Evolutionary conservation across 1,140 invertebrate species (phyloP).

Genomic region (Calephelis virginiensis): DNA sequence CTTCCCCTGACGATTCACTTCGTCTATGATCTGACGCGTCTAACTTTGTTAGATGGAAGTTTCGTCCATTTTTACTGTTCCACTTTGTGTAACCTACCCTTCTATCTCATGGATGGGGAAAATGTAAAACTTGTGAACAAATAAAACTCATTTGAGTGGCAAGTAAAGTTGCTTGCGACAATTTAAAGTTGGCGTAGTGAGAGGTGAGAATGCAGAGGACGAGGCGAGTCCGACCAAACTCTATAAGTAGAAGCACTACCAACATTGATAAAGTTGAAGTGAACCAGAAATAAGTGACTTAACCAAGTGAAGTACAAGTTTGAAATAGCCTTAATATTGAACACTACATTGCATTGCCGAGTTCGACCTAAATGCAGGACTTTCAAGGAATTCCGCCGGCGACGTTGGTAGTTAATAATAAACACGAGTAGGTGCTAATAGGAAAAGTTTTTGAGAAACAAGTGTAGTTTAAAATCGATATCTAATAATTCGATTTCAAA

Average conservation of each 20-base stretch:
- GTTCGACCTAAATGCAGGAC: conserved; percentile 30
- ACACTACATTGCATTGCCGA: conserved; percentile 34
- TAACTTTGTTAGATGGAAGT: conserved; percentile 16
- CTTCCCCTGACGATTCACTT: conserved; percentile 33
- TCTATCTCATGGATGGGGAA: conserved; percentile 23
- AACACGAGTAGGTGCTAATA: conserved; percentile 28
- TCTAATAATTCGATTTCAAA: too few relatives aligned
- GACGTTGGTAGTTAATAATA: conserved; percentile 29
- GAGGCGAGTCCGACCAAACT: conserved; percentile 37
- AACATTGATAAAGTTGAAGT: conserved; percentile 60
- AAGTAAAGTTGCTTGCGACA: conserved; percentile 61
- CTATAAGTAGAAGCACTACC: conserved; percentile 36
- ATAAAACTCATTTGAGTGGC: conserved; percentile 59
- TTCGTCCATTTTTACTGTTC: conserved; percentile 19
- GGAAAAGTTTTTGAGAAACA: conserved; percentile 24
- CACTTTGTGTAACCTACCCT: conserved; percentile 15
- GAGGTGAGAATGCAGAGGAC: conserved; percentile 54
- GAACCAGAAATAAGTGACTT: conserved; percentile 54
- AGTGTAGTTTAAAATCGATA: too few relatives aligned
- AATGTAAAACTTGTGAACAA: conserved; percentile 47
- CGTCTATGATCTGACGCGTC: conserved; percentile 30
- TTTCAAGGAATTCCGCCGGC: conserved; percentile 31
- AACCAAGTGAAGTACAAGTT: conserved; percentile 44
- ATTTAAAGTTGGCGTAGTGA: conserved; percentile 64
- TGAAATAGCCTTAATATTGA: conserved; percentile 48